Evolutionary conservation across 2,888 invertebrate genomes (phyloP).

Genomic region (Candidula unifasciata): DNA sequence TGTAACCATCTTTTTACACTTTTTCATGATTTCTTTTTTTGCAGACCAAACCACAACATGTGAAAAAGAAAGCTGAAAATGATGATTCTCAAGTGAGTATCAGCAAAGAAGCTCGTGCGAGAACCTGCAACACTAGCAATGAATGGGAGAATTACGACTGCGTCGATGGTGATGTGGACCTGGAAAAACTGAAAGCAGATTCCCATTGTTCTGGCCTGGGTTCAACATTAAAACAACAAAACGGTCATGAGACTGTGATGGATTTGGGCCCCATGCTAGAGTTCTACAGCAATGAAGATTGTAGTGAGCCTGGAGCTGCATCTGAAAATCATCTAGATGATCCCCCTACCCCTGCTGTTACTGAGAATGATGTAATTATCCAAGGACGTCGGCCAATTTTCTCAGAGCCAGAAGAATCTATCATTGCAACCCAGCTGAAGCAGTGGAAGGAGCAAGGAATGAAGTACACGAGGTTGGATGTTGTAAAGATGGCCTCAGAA

Average conservation of each 20-base stretch:
- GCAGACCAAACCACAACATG: conserved; percentile 52
- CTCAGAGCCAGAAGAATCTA: conserved; percentile 43
- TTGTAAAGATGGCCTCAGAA: conserved; percentile 51
- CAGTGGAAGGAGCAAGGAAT: conserved; percentile 50
- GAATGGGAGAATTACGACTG: conserved; percentile 48
- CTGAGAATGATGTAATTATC: conserved; percentile 50
- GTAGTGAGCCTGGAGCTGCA: conserved; percentile 20
- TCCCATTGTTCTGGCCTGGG: background rate
- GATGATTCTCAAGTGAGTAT: background rate
- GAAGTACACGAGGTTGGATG: conserved; percentile 50
- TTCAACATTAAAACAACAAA: conserved; percentile 18
- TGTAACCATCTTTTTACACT: background rate
- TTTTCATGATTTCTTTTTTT: background rate
- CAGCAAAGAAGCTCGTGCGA: background rate
- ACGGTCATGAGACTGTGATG: conserved; percentile 44
- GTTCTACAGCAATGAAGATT: conserved; percentile 40
- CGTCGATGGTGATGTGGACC: conserved; percentile 43
- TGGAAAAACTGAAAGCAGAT: background rate
- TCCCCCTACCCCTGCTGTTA: conserved; percentile 32
- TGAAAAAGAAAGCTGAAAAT: conserved; percentile 50
- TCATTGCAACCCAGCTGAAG: conserved; percentile 42
- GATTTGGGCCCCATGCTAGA: conserved; percentile 49
- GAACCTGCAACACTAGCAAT: background rate
- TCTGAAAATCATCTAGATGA: conserved; percentile 11
- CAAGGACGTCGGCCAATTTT: conserved; percentile 50